phyloP scores from a whole-genome alignment of 2,888 invertebrate species.

The Cephus pulcher region DNA sequence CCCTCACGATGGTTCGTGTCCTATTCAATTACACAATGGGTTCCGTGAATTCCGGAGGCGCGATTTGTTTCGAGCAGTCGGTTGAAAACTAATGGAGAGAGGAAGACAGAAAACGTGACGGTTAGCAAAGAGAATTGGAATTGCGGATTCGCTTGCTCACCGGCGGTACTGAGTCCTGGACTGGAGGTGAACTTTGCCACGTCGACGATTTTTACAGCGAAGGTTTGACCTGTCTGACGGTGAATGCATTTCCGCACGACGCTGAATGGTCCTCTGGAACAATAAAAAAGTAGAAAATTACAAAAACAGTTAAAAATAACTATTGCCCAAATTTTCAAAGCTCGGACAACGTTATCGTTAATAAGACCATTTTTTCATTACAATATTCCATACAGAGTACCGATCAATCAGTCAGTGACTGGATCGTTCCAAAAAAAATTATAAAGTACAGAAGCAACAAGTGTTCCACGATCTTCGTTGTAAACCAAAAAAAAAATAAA shows the following conservation, averaged over 20 bases:
- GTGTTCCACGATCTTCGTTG: too few relatives aligned
- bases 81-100: constrained; percentile 39
- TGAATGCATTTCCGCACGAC: constrained; percentile 95
- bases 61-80: constrained; percentile 26
- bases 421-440: too few relatives aligned
- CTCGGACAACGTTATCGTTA: background rate
- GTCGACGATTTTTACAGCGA: constrained; percentile 98
- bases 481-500: too few relatives aligned
- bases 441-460: too few relatives aligned
- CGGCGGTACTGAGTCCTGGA: constrained; percentile 95
- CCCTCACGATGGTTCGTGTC: constrained; percentile 34
- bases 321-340: background rate
- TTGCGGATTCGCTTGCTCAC: constrained; percentile 68
- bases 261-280: constrained; percentile 92
- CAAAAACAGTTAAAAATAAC: background rate
- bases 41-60: constrained; percentile 20
- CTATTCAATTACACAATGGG: constrained; percentile 42
- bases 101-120: background rate
- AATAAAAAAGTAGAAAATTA: constrained; percentile 10
- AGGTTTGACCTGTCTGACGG: constrained; percentile 93
- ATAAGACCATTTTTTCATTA: background rate
- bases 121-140: background rate
- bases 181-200: constrained; percentile 97
- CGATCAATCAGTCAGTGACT: background rate
- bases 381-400: background rate